phyloP scores from a whole-genome alignment of 2,113 vertebrate species.

The Podiceps cristatus region DNA sequence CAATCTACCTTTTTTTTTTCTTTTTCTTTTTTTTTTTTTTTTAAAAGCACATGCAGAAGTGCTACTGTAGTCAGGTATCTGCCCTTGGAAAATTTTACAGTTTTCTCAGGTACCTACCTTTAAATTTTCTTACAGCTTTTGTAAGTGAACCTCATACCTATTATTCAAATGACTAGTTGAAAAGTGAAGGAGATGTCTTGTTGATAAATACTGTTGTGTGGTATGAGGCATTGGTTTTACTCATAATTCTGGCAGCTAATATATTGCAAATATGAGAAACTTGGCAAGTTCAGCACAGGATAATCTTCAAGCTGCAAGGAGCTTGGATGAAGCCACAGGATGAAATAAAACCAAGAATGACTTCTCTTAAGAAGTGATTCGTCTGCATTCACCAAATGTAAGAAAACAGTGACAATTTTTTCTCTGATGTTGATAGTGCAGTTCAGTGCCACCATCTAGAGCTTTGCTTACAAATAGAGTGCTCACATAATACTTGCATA shows the following conservation, averaged over 20 bases:
- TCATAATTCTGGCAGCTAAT: background rate
- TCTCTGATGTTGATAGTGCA: background rate
- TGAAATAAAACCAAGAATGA: background rate
- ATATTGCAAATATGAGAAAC: background rate
- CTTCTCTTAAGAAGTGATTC: background rate
- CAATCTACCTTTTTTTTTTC: background rate
- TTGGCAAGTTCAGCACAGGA: background rate
- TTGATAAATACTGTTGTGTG: background rate
- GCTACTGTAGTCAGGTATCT: background rate
- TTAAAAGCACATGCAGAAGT: background rate
- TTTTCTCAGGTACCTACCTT: background rate
- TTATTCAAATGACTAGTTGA: background rate
- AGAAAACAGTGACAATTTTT: background rate
- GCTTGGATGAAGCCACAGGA: background rate
- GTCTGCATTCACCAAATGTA: background rate
- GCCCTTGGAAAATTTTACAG: background rate
- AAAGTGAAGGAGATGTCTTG: background rate
- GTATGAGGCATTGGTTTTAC: background rate
- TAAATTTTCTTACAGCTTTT: background rate
- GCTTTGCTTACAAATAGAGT: background rate
- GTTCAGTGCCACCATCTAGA: background rate
- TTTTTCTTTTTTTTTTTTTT: rapidly evolving
- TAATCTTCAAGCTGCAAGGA: background rate
- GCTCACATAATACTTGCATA: background rate
- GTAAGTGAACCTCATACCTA: background rate